Percentiles rank a stretch among this genome's conserved stretches.
Conservation (phyloP, 2,797 vertebrate species). For the Crax fasciolata region DNA sequence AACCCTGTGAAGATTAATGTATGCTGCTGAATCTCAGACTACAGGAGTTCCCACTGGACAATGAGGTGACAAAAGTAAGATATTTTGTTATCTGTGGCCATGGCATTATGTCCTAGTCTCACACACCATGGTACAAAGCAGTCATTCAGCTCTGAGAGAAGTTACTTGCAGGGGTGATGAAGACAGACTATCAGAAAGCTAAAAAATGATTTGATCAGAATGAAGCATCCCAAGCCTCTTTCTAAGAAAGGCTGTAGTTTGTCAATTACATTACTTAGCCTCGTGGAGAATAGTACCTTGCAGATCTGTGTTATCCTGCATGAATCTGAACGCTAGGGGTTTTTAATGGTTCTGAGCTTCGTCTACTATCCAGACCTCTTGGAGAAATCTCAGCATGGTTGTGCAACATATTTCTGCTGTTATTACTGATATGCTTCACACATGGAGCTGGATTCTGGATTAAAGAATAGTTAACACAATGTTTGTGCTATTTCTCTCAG, state of each 20-base stretch:
- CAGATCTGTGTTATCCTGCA: background rate
- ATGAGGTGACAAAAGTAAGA: background rate
- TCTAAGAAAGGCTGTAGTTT: background rate
- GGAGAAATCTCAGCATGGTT: background rate
- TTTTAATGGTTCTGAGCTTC: constrained; percentile 1
- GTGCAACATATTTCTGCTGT: background rate
- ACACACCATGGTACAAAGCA: background rate
- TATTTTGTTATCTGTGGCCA: constrained; percentile 29
- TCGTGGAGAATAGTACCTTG: constrained; percentile 2
- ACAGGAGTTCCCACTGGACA: background rate
- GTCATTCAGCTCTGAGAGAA: constrained; percentile 43
- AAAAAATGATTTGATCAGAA: constrained; percentile 15
- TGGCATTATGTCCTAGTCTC: constrained; percentile 42
- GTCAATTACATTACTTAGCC: background rate
- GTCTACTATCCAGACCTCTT: background rate
- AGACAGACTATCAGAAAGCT: background rate
- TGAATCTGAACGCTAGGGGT: constrained; percentile 3
- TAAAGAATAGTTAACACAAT: constrained; percentile 4
- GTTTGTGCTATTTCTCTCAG: background rate
- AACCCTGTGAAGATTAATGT: constrained; percentile 67
- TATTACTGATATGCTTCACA: background rate
- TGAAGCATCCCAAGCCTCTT: background rate
- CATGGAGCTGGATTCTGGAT: background rate
- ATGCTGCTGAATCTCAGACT: constrained; percentile 12
- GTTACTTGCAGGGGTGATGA: constrained; percentile 35